A percentile compares a stretch with the other conserved stretches of the same genome.
Evolutionary conservation across 2,113 vertebrate species (phyloP).

Genomic region (Menura novaehollandiae): DNA sequence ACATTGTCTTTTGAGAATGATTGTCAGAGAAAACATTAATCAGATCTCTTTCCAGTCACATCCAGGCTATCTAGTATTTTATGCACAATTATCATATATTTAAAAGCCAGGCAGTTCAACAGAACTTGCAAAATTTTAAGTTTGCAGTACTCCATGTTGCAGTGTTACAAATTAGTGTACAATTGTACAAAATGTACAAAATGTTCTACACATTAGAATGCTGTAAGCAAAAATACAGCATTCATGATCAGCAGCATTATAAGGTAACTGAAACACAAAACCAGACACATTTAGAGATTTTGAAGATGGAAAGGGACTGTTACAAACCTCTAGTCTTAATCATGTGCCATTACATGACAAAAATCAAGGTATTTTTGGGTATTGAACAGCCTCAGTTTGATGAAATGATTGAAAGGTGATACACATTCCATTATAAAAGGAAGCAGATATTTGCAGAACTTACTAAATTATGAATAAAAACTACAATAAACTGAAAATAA

Average conservation of each 20-base stretch:
- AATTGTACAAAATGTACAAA: no score
- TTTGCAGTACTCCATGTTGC: neutral
- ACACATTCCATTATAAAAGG: neutral
- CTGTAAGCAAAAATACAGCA: neutral
- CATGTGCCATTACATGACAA: neutral
- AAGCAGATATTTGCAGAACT: neutral
- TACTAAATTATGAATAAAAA: neutral
- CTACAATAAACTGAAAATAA: neutral
- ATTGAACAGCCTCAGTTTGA: neutral
- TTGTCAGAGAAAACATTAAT: neutral
- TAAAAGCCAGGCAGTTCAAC: neutral
- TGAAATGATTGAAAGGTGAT: neutral
- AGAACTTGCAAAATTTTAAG: neutral
- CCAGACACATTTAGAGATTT: neutral
- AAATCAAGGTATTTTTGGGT: neutral
- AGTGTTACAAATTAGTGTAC: neutral
- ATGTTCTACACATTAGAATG: no score
- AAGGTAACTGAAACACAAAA: neutral
- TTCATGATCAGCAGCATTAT: neutral
- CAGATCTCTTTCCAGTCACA: neutral
- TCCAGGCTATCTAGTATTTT: neutral
- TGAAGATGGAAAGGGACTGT: neutral
- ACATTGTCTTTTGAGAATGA: neutral
- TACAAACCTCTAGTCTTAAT: neutral
- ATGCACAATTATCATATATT: neutral